Base-by-base conservation (phyloP, 1,140 invertebrate species). In the Magallana gigas region DNA sequence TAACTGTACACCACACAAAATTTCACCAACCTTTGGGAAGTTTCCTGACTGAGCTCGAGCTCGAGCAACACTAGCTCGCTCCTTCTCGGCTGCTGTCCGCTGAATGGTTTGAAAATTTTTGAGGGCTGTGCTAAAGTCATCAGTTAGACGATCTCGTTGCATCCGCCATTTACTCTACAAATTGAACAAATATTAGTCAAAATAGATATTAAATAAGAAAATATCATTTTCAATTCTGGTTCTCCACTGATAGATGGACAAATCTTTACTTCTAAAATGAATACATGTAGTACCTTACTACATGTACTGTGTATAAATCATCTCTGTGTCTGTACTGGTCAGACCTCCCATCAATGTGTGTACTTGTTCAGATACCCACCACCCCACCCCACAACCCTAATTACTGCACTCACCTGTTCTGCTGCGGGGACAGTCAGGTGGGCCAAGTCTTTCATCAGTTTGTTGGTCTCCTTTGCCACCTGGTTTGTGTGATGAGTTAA, bases 401-500 rank as follows among this genome's bases (percentile, higher is more conserved):
- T 48, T 48, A 48, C 36, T 7, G 18, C 9, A 89, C 85, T 91
- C 89, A 95, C 95, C 92, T 95, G 94, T 90, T 97, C 96, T 18
- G 95, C 95, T 86, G 18, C 11, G 29, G 94, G 89, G 16, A 95
- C 83, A 7, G 96, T 96, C 86, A 97, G 93, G 88, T 96, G 95
- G 92, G 96, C 96, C 85, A 99, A 94, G 86, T 97, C 97, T 95
- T 98, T 98, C 80, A 99, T 95, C 93, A 97, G 96, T 82, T 96
- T 96, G 93, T 97, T 98, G 12, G 98, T 99, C 93, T 99, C 98
- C 94, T 98, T 98, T 0, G 98, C 98, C 90, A 99, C 94, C 91
- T 98, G 98, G 93, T 99, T 97, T 2, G 98, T 99, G 93, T 99
- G 99, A 94, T 98, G 98, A 94, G 98, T 98, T 91, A 99, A 97